Evolutionary conservation across 2,797 vertebrate species (phyloP), one percentile per base, ranked within the genome.

Genomic region (Malurus splendens): DNA sequence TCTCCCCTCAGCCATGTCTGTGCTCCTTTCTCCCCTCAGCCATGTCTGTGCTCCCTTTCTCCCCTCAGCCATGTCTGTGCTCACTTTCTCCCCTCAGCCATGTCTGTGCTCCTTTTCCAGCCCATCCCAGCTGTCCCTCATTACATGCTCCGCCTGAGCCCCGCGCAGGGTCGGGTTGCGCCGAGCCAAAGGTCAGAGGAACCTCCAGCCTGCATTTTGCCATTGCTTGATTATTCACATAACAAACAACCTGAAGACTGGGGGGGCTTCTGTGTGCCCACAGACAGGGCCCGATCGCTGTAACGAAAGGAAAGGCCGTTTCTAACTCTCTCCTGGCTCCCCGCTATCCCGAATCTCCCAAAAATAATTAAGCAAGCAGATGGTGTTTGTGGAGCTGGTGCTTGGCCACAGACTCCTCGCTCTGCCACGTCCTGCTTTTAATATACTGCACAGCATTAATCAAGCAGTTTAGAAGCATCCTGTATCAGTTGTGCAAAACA

Each of bases 71-170:
- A 20, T 23, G 38, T 20, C 9, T 50, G 30, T 18, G 5, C 24
- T 18, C 28, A 17, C 23, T 59, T 14, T 5, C n/a, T 36, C 33
- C 38, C 48, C 73, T 64, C 42, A n/a, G 54, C 25, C 56, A 9
- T 86, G 80, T 33, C 83, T 19, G 72, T 48, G 28, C 57, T 90
- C 41, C 38, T 83, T 88, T 45, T 39, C 73, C 77, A 66, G 41
- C 51, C 94, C 65, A 68, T 56, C 72, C 24, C 95, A 96, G 95
- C 93, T 96, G 95, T 57, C 62, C 28, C 92, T 96, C 90, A 90
- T 96, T 95, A 96, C 92, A 95, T 85, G 90, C 90, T 96, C 94
- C 12, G 28, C 52, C 90, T 91, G 91, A 85, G 42, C 39, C 14
- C 57, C 10, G 83, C 18, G 1, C 12, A 28, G 87, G 91, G 76